A percentile compares a stretch with the other conserved stretches of the same genome.
Evolutionary conservation across 2,113 vertebrate species (phyloP).

Genomic region (Psammodynastes pulverulentus): DNA sequence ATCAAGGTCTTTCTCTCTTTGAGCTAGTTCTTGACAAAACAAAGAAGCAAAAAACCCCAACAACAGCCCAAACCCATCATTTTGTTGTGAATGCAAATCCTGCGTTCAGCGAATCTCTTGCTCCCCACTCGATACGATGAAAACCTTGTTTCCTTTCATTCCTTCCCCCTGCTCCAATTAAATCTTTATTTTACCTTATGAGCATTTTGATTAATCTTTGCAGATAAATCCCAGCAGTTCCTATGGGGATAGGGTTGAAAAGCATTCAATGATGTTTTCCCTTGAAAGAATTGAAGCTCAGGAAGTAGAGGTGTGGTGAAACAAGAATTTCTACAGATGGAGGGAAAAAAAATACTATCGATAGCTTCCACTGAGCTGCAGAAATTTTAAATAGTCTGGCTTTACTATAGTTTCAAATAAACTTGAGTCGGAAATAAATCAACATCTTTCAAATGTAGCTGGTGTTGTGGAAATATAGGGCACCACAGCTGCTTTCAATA

Average conservation of each 20-base stretch:
- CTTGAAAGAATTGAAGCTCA: neutral
- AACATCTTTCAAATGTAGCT: neutral
- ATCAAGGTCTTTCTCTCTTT: neutral
- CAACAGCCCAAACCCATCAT: neutral
- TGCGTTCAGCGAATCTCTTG: neutral
- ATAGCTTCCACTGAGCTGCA: neutral
- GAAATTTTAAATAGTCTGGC: neutral
- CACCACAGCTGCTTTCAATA: neutral
- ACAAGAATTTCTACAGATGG: neutral
- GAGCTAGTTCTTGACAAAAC: neutral
- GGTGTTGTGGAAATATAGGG: neutral
- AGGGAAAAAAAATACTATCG: neutral
- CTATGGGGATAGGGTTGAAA: neutral
- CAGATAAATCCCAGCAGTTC: neutral
- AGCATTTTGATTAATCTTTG: neutral
- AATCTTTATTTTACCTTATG: neutral
- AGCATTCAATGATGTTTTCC: neutral
- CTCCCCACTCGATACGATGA: neutral
- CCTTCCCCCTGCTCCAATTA: neutral
- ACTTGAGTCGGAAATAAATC: neutral
- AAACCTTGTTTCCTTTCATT: neutral
- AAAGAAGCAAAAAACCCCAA: neutral
- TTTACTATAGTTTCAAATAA: neutral
- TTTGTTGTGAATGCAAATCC: neutral
- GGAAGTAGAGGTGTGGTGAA: neutral